These are phyloP conservation scores for Mastigias papua DNA, from an alignment of 30 jellyfish, hydroid and myxozoan genomes.

Conservation along the genomic window DNA sequence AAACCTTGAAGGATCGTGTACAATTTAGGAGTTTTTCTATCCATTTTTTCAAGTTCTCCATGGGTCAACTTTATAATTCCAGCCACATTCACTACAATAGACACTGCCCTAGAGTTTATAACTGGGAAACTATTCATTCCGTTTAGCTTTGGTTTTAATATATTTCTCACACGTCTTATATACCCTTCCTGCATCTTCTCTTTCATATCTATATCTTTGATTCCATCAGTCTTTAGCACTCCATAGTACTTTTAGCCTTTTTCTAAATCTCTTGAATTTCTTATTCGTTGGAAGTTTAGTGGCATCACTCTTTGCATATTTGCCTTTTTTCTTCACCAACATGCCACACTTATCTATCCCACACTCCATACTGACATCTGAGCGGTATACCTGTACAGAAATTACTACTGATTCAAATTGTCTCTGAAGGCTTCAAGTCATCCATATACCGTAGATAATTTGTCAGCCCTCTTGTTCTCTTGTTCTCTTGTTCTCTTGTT, in stretches of 20 bases:
- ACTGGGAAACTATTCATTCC: constrained; percentile 1
- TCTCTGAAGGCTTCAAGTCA: constrained; percentile 16
- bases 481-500: too few relatives aligned
- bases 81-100: neutral
- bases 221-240: constrained; percentile 36
- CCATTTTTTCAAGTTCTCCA: neutral
- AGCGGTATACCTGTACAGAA: constrained; percentile 21
- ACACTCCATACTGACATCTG: constrained; percentile 31
- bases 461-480: too few relatives aligned
- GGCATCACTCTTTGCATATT: constrained; percentile 34
- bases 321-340: constrained; percentile 29
- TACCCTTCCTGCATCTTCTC: neutral
- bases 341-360: constrained; percentile 26
- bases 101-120: constrained; percentile 11
- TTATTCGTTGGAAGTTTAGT: neutral
- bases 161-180: neutral
- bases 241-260: constrained; percentile 31
- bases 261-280: constrained; percentile 29
- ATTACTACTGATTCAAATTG: constrained; percentile 13
- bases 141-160: neutral
- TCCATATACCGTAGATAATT: constrained; percentile 35
- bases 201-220: constrained; percentile 33
- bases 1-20: neutral
- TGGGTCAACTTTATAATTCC: neutral
- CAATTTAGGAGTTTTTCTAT: neutral